These are phyloP conservation scores for Tarsius wallacei DNA, from an alignment of 2,797 vertebrate species.

Conservation along the genomic window DNA sequence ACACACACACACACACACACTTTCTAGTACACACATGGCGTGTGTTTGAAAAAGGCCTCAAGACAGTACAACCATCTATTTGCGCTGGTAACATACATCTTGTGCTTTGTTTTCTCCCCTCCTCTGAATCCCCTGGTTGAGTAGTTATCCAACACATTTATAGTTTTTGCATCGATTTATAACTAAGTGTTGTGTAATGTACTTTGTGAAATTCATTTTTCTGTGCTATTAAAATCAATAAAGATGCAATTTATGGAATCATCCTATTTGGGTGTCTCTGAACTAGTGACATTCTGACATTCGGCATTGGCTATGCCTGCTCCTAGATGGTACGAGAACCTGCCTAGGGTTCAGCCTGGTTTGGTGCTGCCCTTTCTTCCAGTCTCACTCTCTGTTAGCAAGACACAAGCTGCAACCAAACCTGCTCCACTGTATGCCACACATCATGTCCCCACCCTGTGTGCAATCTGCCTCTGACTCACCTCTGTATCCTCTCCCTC, in stretches of 20 bases:
- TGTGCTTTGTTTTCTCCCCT: neutral
- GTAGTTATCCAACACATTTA: neutral
- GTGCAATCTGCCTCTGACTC: neutral
- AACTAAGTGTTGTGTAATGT: conserved; percentile 68
- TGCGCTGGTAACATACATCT: neutral
- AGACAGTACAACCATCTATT: neutral
- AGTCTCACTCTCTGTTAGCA: neutral
- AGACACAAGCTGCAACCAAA: fast-evolving
- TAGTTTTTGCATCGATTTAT: conserved; percentile 72
- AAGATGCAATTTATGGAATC: conserved; percentile 70
- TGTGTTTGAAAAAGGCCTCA: neutral
- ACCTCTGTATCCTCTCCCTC: neutral
- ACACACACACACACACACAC: fast-evolving
- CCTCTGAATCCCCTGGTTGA: conserved; percentile 23
- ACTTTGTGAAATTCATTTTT: conserved; percentile 71
- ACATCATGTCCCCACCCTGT: fast-evolving
- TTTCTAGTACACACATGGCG: neutral
- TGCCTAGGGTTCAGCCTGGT: neutral
- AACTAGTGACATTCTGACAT: neutral
- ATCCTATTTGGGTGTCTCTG: conserved; percentile 55
- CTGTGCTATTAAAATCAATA: conserved; percentile 79
- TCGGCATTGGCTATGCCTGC: neutral
- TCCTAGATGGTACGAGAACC: neutral
- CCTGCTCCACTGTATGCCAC: fast-evolving
- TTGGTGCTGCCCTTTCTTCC: neutral